phyloP scores from a whole-genome alignment of 1,140 invertebrate species.

The Oryctes rhinoceros region DNA sequence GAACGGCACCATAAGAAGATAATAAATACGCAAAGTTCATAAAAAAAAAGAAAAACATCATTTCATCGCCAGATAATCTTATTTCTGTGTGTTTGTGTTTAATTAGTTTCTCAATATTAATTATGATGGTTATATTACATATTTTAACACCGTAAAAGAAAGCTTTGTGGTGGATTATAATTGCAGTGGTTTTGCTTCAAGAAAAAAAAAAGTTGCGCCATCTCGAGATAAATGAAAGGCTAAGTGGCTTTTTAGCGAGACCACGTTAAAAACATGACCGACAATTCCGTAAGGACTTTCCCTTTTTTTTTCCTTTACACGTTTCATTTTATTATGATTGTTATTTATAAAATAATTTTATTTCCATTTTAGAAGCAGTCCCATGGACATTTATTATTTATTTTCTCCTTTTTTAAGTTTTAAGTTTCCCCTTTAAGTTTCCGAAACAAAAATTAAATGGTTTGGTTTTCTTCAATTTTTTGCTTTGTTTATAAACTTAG shows the following conservation, averaged over 20 bases:
- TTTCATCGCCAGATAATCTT: slow-evolving; percentile 39
- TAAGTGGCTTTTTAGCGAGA: slow-evolving; percentile 51
- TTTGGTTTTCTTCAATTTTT: slow-evolving; percentile 39
- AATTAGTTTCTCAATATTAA: slow-evolving; percentile 45
- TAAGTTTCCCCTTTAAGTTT: slow-evolving; percentile 14
- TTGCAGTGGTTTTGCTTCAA: slow-evolving; percentile 56
- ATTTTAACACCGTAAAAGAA: slow-evolving; percentile 51
- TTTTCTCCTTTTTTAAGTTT: slow-evolving; percentile 18
- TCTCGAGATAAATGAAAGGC: slow-evolving; percentile 50
- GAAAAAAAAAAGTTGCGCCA: slow-evolving; percentile 6
- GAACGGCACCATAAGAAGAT: not conserved
- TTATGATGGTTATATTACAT: slow-evolving; percentile 41
- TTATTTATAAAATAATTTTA: slow-evolving; percentile 25
- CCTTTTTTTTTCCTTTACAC: not conserved
- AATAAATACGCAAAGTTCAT: not conserved
- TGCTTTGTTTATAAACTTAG: slow-evolving; percentile 38
- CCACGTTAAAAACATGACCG: slow-evolving; percentile 50
- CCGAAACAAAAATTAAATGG: not conserved
- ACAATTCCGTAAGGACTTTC: not conserved
- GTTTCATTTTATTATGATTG: not conserved
- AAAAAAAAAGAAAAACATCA: not conserved
- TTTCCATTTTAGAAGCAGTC: not conserved
- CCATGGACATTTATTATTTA: not conserved
- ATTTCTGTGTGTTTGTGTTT: slow-evolving; percentile 51
- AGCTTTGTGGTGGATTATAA: slow-evolving; percentile 47